Conservation (phyloP, 2,113 vertebrate genomes). For the Ariopsis seemanni region DNA sequence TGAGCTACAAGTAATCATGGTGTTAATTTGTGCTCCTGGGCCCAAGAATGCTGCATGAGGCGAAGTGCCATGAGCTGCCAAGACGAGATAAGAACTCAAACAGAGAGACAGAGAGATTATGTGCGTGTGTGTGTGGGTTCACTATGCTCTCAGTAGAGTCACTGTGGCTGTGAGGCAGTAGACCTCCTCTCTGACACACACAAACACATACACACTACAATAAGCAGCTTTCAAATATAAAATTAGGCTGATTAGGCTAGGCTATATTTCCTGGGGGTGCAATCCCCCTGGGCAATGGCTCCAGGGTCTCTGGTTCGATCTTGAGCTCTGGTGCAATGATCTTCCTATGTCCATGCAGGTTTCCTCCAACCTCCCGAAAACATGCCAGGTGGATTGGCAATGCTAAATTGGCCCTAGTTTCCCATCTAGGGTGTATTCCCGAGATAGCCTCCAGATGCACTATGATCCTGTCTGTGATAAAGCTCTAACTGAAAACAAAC, state of each 20-base stretch:
- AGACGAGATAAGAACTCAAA: conserved; percentile 34
- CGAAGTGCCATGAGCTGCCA: conserved; percentile 46
- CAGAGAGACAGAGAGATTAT: conserved; percentile 5
- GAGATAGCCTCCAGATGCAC: background rate
- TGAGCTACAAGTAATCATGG: conserved; percentile 46
- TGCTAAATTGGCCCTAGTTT: background rate
- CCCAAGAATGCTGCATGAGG: conserved; percentile 36
- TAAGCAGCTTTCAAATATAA: background rate
- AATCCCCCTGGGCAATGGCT: no score
- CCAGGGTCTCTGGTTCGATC: background rate
- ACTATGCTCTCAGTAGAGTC: background rate
- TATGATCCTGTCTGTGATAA: background rate
- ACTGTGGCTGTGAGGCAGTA: background rate
- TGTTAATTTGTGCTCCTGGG: conserved; percentile 52
- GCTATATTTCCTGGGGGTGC: background rate
- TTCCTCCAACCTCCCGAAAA: background rate
- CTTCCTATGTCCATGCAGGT: background rate
- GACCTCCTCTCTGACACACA: background rate
- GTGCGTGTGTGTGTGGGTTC: background rate
- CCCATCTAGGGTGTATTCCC: background rate
- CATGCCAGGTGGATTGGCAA: no score
- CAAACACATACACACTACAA: background rate
- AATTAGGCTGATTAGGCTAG: background rate
- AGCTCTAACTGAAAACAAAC: background rate
- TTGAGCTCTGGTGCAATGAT: background rate